phyloP scores from a whole-genome alignment of 2,888 invertebrate species.

The Drosophila sordidula region DNA sequence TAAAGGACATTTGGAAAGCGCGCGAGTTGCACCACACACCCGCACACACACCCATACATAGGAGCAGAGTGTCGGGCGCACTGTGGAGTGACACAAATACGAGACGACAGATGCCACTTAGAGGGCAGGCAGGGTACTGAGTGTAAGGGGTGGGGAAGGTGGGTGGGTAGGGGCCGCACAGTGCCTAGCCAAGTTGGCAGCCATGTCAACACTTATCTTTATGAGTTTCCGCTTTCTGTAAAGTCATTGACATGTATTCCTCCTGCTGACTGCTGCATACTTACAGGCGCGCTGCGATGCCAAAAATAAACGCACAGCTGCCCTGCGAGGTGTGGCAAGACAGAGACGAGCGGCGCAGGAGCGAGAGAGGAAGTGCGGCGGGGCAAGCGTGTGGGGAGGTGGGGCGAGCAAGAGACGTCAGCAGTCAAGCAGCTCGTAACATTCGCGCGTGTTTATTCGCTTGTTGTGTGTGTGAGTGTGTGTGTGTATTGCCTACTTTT shows the following conservation, averaged over 20 bases:
- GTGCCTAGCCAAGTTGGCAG: constrained; percentile 63
- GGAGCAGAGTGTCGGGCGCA: constrained; percentile 8
- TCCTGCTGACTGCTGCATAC: constrained; percentile 48
- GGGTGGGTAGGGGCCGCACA: constrained; percentile 7
- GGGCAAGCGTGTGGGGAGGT: not conserved
- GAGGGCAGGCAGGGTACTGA: constrained; percentile 12
- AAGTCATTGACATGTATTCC: constrained; percentile 83
- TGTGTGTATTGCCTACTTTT: constrained; percentile 54
- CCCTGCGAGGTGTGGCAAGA: constrained; percentile 26
- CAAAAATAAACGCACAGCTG: constrained; percentile 64
- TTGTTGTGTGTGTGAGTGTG: constrained; percentile 2
- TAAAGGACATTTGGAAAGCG: constrained; percentile 47
- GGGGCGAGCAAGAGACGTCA: constrained; percentile 24
- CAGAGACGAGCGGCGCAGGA: not conserved
- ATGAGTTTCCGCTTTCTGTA: constrained; percentile 84
- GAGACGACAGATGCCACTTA: constrained; percentile 76
- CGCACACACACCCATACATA: constrained; percentile 13
- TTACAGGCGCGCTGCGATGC: constrained; percentile 46
- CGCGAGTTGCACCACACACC: constrained; percentile 28
- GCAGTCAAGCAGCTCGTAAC: constrained; percentile 60
- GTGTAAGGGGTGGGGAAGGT: constrained; percentile 9
- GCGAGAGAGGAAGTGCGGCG: not conserved
- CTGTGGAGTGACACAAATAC: constrained; percentile 72
- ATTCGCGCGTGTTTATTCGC: constrained; percentile 68
- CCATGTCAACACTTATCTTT: constrained; percentile 84